phyloP scores from a whole-genome alignment of 2,888 invertebrate species.

The Tryphoninae sp. region DNA sequence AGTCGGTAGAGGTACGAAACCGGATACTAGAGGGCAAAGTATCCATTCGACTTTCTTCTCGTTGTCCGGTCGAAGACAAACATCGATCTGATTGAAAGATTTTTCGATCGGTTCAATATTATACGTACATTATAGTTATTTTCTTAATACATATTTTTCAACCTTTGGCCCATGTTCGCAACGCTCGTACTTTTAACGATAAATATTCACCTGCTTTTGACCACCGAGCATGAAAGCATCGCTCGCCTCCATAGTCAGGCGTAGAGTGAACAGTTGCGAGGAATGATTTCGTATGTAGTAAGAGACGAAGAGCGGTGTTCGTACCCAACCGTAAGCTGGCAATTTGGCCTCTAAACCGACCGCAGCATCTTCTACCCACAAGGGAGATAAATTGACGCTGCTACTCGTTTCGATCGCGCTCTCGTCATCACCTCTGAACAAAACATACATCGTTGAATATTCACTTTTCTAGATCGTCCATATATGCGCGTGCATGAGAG shows the following conservation, averaged over 20 bases:
- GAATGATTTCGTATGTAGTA: constrained; percentile 89
- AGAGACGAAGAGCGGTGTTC: constrained; percentile 87
- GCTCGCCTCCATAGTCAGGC: constrained; percentile 89
- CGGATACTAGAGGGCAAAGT: constrained; percentile 87
- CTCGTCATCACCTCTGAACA: constrained; percentile 73
- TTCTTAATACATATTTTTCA: too few species aligned
- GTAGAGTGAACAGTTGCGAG: constrained; percentile 87
- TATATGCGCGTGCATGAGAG: background rate
- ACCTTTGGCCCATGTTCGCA: too few species aligned
- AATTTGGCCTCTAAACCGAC: constrained; percentile 84
- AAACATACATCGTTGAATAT: background rate
- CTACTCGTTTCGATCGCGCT: constrained; percentile 80
- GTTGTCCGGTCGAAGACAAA: constrained; percentile 84
- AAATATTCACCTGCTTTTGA: constrained; percentile 88
- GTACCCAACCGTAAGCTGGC: constrained; percentile 90
- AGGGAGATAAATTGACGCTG: constrained; percentile 83
- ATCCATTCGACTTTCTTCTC: constrained; percentile 87
- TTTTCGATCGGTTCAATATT: too few species aligned
- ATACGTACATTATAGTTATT: too few species aligned
- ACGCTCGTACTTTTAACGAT: background rate
- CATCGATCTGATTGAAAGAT: constrained; percentile 76
- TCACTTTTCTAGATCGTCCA: too few species aligned
- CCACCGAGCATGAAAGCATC: constrained; percentile 98
- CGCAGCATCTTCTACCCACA: constrained; percentile 85
- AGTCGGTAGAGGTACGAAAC: constrained; percentile 84